Evolutionary conservation across 92 coral and sea anemone species (phyloP).

Genomic region (Isaurus tuberculatus): DNA sequence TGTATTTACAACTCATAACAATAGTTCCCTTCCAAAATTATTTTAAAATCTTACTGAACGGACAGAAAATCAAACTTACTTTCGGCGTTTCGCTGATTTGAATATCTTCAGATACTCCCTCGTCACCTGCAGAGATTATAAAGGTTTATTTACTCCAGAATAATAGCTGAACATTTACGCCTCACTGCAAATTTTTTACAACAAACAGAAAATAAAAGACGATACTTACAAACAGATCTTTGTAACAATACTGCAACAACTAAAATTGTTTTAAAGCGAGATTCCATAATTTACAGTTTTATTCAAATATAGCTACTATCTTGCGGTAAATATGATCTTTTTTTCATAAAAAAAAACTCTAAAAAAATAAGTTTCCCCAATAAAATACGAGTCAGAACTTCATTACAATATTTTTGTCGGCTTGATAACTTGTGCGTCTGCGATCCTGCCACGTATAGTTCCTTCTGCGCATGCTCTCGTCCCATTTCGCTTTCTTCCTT

Average conservation of each 20-base stretch:
- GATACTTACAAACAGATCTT: conserved; percentile 27
- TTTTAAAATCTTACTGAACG: background rate
- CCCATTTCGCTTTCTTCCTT: background rate
- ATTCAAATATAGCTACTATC: background rate
- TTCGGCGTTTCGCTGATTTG: background rate
- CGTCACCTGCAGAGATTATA: conserved; percentile 12
- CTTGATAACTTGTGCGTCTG: conserved; percentile 37
- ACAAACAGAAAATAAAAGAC: background rate
- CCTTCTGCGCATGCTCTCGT: conserved; percentile 28
- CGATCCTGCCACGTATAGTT: conserved; percentile 51
- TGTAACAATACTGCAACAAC: conserved; percentile 15
- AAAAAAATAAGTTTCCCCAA: conserved; percentile 10
- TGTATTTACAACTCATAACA: background rate
- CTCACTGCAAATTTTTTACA: background rate
- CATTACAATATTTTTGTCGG: background rate
- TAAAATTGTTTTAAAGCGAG: background rate
- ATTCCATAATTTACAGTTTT: conserved; percentile 8
- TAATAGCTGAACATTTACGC: background rate
- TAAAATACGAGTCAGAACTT: background rate
- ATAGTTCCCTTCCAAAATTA: background rate
- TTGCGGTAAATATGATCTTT: background rate
- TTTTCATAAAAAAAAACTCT: background rate
- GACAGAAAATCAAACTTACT: background rate
- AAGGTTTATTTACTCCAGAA: background rate
- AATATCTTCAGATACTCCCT: background rate